A percentile compares a stretch with the other conserved stretches of the same genome.
Conservation (phyloP, 2,797 vertebrate species). For the Oreortyx pictus region DNA sequence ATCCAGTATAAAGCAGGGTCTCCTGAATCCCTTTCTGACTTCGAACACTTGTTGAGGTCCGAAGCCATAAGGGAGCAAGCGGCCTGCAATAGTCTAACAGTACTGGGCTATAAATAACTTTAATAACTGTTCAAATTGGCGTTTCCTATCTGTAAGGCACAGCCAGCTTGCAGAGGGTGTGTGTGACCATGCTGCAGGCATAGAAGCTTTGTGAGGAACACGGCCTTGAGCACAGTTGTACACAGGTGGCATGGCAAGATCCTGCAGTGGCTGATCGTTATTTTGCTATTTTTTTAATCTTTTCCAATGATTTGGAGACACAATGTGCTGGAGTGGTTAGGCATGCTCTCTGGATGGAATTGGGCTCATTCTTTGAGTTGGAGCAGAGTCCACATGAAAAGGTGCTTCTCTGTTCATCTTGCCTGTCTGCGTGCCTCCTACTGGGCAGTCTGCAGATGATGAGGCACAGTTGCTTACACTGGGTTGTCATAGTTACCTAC, state of each 20-base stretch:
- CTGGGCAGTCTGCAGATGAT: neutral
- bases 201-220: neutral
- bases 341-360: neutral
- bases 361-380: neutral
- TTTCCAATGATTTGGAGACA: neutral
- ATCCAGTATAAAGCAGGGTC: neutral
- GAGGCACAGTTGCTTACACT: neutral
- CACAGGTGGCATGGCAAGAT: neutral
- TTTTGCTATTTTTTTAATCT: neutral
- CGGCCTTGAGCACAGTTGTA: neutral
- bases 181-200: neutral
- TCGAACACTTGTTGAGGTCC: neutral
- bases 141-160: neutral
- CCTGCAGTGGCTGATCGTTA: neutral
- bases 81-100: neutral
- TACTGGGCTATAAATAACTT: neutral
- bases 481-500: neutral
- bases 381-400: neutral
- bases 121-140: neutral
- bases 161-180: neutral
- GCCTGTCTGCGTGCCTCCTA: neutral
- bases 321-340: neutral
- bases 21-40: neutral
- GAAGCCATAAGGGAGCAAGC: neutral
- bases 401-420: neutral